These are phyloP conservation scores for Dryadula phaetusa DNA, from an alignment of 2,888 invertebrate species.

Conservation along the genomic window DNA sequence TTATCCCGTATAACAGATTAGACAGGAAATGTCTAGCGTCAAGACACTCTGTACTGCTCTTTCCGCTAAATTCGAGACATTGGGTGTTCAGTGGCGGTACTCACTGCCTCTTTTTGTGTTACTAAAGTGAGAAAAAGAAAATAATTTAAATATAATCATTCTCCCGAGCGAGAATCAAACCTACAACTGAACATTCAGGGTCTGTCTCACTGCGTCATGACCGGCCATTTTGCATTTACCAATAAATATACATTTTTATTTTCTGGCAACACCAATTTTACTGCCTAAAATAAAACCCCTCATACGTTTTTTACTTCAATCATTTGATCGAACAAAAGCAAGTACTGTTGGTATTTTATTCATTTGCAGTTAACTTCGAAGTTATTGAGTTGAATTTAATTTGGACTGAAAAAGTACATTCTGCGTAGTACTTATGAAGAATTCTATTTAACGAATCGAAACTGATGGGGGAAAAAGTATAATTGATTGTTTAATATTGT, in stretches of 20 bases:
- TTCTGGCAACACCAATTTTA: constrained; percentile 19
- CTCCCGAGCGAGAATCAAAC: neutral
- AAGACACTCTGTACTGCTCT: too few relatives aligned
- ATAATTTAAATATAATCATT: too few relatives aligned
- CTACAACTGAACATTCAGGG: too few relatives aligned
- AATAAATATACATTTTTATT: constrained; percentile 3
- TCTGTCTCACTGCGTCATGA: too few relatives aligned
- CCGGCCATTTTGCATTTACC: neutral
- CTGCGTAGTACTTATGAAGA: constrained; percentile 17
- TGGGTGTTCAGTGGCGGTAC: too few relatives aligned
- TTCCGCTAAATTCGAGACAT: too few relatives aligned
- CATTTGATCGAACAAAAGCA: constrained; percentile 41
- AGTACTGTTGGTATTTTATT: constrained; percentile 38
- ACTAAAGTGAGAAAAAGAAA: too few relatives aligned
- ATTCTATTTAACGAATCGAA: constrained; percentile 15
- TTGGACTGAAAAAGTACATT: constrained; percentile 28
- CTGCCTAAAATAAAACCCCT: constrained; percentile 34
- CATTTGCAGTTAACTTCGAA: constrained; percentile 42
- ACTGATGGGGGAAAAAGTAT: constrained; percentile 1
- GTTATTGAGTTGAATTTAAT: constrained; percentile 40
- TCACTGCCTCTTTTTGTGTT: too few relatives aligned
- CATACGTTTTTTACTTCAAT: constrained; percentile 39
- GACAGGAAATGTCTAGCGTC: too few relatives aligned
- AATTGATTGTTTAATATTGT: constrained; percentile 21
- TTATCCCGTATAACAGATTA: too few relatives aligned